phyloP scores from a whole-genome alignment of 2,888 invertebrate genomes.

The Linnaemya tessellans region DNA sequence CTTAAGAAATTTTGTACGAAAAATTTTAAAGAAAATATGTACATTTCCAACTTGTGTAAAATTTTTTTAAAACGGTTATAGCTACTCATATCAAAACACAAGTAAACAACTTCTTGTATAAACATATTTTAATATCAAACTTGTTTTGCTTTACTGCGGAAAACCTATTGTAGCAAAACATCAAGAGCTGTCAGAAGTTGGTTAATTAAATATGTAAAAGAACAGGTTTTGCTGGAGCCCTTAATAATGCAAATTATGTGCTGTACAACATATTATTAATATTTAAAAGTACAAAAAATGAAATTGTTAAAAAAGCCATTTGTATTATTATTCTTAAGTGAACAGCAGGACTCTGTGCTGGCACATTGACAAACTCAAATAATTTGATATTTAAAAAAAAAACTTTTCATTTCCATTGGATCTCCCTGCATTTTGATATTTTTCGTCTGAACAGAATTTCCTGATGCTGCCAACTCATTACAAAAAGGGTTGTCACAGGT shows the following conservation, averaged over 20 bases:
- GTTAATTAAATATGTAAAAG: background rate
- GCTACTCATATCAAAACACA: too few species aligned
- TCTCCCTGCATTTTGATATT: background rate
- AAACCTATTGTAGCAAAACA: background rate
- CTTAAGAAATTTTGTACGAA: too few species aligned
- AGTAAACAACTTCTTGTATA: too few species aligned
- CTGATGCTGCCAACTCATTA: constrained; percentile 25
- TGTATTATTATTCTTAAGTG: background rate
- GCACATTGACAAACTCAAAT: constrained; percentile 5
- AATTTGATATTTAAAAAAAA: constrained; percentile 19
- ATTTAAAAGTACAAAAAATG: background rate
- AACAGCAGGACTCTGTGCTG: constrained; percentile 14
- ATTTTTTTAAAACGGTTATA: too few species aligned
- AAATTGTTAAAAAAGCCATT: constrained; percentile 36
- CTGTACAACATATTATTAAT: background rate
- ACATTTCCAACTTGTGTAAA: too few species aligned
- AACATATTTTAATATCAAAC: too few species aligned
- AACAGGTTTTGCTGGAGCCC: background rate
- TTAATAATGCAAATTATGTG: background rate
- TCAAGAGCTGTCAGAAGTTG: background rate
- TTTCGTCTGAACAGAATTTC: constrained; percentile 2
- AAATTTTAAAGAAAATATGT: too few species aligned
- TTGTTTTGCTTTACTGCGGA: background rate
- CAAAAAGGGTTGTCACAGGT: constrained; percentile 56
- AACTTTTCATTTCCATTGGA: background rate